Evolutionary conservation across 1,140 invertebrate genomes (phyloP), one percentile per base, ranked within the genome.

Genomic region (Eulimnadia texana): DNA sequence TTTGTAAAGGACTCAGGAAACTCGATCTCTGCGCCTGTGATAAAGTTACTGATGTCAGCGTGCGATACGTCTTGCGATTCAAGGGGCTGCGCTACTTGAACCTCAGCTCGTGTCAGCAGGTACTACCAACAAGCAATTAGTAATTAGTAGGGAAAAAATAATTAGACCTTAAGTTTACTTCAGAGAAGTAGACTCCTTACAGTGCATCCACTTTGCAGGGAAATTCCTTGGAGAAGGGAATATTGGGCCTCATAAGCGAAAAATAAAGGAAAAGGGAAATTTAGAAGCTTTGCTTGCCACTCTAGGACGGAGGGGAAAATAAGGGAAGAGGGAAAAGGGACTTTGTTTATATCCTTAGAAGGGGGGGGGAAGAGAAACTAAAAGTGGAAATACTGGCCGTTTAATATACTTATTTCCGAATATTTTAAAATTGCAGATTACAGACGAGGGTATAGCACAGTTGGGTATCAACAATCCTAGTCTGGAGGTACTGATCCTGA

Each of bases 1-100:
- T n/a, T n/a, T n/a, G n/a, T n/a, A n/a, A n/a, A n/a, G n/a, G 33
- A 42, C 33, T 42, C 33, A 6, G 33, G 6, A 16, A 78, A 47
- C 70, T 86, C 2, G 79, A 85, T 69, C 69, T 87, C 3, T 77
- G 78, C 52, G 77, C 78, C 2, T 86, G 84, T 67, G 81, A 80
- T 64, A 79, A 77, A 67, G 79, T 87, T 13, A 83, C 82, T 28
- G 84, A 86, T 73, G 78, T 84, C 3, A 84, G 83, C 63, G 66
- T 87, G 1, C 80, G 77, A 51, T 80, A 84, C 66, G 79, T 80
- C 6, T 77, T 87, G 53, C 76, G 76, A 52, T 84, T 84, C 67
- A 72, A 74, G 28, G 83, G 84, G 70, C 71, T 87, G 9, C 70
- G 70, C 60, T 70, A 73, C 63, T 70, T 85, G 47, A 78, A 82